These are phyloP conservation scores for Scolanthus callimorphus DNA, from an alignment of 92 coral and sea anemone species.

Conservation along the genomic window DNA sequence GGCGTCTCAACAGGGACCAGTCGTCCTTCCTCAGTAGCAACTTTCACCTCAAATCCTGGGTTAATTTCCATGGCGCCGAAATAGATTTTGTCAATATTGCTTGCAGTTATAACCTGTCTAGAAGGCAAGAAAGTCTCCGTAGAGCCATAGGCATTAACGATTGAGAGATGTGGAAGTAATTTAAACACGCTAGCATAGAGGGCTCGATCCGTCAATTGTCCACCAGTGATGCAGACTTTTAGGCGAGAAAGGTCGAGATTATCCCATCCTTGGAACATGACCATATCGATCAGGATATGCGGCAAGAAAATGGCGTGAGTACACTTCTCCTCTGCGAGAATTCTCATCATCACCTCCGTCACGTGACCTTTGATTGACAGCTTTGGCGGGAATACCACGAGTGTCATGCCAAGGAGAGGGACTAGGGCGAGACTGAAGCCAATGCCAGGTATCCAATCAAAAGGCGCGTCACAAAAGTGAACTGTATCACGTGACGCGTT, in stretches of 20 bases:
- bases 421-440: constrained; percentile 22
- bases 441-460: constrained; percentile 33
- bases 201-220: constrained; percentile 15
- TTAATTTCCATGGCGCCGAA: constrained; percentile 26
- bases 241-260: constrained; percentile 9
- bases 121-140: constrained; percentile 22
- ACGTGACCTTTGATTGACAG: constrained; percentile 28
- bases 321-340: constrained; percentile 34
- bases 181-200: constrained; percentile 9
- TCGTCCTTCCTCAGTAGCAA: constrained; percentile 9
- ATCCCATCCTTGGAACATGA: background rate
- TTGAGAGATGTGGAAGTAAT: constrained; percentile 16
- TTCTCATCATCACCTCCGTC: constrained; percentile 10
- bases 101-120: constrained; percentile 5
- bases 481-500: constrained; percentile 18
- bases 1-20: constrained; percentile 6
- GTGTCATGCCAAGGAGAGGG: constrained; percentile 27
- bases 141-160: constrained; percentile 15
- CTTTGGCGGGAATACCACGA: constrained; percentile 36
- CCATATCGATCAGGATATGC: constrained; percentile 29
- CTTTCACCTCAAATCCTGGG: constrained; percentile 33
- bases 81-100: background rate
- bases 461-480: constrained; percentile 28
- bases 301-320: constrained; percentile 36
- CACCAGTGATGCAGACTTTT: constrained; percentile 14